Evolutionary conservation across 2,113 vertebrate species (phyloP).

Genomic region (Anarhynchus alexandrinus): DNA sequence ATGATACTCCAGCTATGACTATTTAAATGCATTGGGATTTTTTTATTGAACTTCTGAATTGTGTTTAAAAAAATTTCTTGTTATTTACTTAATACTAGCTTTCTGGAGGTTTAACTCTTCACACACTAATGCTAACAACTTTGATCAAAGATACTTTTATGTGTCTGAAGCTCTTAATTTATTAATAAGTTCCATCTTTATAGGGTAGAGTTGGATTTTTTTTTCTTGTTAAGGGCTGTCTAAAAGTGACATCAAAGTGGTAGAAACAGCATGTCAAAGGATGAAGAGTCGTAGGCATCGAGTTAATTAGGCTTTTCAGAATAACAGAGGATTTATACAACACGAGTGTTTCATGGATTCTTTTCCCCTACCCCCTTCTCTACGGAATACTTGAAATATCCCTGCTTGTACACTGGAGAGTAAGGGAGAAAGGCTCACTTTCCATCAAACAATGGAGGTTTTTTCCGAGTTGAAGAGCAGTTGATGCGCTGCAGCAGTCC

Average conservation of each 20-base stretch:
- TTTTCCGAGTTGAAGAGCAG: not conserved
- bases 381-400: not conserved
- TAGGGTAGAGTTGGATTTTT: not conserved
- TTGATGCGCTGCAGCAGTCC: not conserved
- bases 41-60: not conserved
- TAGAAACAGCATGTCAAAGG: not conserved
- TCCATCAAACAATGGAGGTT: rapidly evolving
- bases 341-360: not conserved
- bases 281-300: not conserved
- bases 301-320: not conserved
- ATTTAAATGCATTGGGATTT: not conserved
- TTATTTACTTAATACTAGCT: not conserved
- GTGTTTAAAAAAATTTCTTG: not conserved
- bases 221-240: not conserved
- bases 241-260: not conserved
- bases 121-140: not conserved
- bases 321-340: not conserved
- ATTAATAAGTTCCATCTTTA: not conserved
- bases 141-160: slow-evolving; percentile 46
- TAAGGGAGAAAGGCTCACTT: not conserved
- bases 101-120: slow-evolving; percentile 17
- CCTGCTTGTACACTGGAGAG: rapidly evolving
- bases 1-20: not conserved
- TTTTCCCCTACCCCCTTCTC: not conserved
- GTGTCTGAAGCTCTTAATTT: slow-evolving; percentile 25